Evolutionary conservation across 2,888 invertebrate species (phyloP).

Genomic region (Pandemis corylana): DNA sequence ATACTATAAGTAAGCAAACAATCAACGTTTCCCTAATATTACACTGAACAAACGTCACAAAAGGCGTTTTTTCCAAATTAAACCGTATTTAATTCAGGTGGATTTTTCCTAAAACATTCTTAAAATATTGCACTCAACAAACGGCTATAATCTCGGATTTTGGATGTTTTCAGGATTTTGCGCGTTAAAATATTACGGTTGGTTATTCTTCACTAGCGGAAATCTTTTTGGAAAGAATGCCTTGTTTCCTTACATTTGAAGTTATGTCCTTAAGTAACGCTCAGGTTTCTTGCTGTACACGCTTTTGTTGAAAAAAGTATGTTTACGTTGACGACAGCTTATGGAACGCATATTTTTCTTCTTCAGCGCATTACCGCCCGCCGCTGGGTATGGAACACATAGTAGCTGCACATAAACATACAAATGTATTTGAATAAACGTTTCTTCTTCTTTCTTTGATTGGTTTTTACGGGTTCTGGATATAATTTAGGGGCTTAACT

Average conservation of each 20-base stretch:
- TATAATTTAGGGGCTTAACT: too few species aligned
- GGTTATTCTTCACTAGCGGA: neutral
- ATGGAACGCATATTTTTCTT: too few species aligned
- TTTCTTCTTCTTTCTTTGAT: too few species aligned
- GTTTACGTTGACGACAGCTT: neutral
- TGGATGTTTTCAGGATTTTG: constrained; percentile 6
- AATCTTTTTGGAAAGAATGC: neutral
- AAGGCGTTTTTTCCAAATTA: constrained; percentile 16
- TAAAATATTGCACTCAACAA: constrained; percentile 5
- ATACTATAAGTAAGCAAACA: neutral
- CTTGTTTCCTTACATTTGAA: constrained; percentile 2
- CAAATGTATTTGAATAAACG: too few species aligned
- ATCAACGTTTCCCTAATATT: neutral
- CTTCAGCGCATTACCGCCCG: too few species aligned
- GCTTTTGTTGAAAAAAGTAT: neutral
- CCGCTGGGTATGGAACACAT: too few species aligned
- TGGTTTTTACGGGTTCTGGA: too few species aligned
- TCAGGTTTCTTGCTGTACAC: neutral
- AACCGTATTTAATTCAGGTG: neutral
- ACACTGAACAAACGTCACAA: neutral
- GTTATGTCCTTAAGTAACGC: neutral
- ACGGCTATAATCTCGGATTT: neutral
- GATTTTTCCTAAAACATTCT: neutral
- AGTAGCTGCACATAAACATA: too few species aligned
- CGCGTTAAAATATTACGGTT: constrained; percentile 3